phyloP scores from a whole-genome alignment of 1,140 invertebrate genomes.

The Pseudomyrmex dendroicus region DNA sequence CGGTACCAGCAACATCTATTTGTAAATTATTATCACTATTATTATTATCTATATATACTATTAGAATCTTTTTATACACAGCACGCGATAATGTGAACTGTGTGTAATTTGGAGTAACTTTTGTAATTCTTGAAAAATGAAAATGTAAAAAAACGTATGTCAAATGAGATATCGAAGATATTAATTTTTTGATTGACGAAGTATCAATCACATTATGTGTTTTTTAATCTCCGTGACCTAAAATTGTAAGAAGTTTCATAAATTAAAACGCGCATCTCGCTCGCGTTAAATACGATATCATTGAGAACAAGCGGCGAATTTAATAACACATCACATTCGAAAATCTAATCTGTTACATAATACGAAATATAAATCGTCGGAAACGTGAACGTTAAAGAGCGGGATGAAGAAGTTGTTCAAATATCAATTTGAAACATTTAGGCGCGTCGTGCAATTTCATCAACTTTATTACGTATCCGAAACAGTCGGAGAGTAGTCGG shows the following conservation, averaged over 20 bases:
- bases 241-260: too few relatives aligned
- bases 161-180: too few relatives aligned
- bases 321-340: too few relatives aligned
- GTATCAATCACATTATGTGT: too few relatives aligned
- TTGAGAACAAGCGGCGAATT: not conserved
- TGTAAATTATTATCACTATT: not conserved
- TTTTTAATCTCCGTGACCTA: too few relatives aligned
- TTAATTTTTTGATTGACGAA: too few relatives aligned
- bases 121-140: not conserved
- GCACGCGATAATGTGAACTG: not conserved
- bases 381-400: not conserved
- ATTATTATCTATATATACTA: not conserved
- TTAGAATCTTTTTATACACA: not conserved
- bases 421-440: constrained; percentile 29
- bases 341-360: not conserved
- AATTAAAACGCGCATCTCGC: too few relatives aligned
- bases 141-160: constrained; percentile 2
- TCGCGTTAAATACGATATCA: not conserved
- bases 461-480: not conserved
- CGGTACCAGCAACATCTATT: constrained; percentile 81
- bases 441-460: constrained; percentile 7
- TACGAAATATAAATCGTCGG: not conserved
- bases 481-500: constrained; percentile 28
- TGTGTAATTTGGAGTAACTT: not conserved
- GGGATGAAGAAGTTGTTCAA: not conserved